Percentiles rank a stretch among this genome's conserved stretches.
Conservation (phyloP, 2,888 invertebrate genomes). For the Caenorhabditis afra region DNA sequence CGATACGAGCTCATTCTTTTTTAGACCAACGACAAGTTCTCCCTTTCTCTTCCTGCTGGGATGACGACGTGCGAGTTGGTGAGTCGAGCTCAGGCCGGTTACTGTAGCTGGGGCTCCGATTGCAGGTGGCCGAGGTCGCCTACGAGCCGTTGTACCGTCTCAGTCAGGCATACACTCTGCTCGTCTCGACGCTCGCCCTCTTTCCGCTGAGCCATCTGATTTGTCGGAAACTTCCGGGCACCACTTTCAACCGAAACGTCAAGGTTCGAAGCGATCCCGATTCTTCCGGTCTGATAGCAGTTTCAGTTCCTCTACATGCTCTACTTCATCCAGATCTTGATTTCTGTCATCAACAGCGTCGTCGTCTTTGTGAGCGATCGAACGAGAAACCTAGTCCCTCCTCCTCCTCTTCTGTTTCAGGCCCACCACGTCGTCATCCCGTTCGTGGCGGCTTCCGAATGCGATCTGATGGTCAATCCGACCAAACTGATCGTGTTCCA, state of each 20-base stretch:
- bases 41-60: too few species aligned
- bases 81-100: too few species aligned
- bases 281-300: too few species aligned
- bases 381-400: too few species aligned
- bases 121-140: not conserved
- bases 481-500: not conserved
- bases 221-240: not conserved
- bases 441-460: not conserved
- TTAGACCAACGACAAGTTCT: too few species aligned
- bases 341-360: constrained; percentile 11
- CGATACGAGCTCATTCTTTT: not conserved
- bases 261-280: not conserved
- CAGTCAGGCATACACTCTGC: constrained; percentile 8
- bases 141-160: constrained; percentile 10
- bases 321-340: constrained; percentile 20
- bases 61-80: too few species aligned
- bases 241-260: constrained; percentile 16
- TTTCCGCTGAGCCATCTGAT: constrained; percentile 3
- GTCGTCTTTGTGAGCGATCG: constrained; percentile 18
- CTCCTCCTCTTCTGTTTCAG: not conserved
- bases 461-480: constrained; percentile 23
- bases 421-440: constrained; percentile 20
- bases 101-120: too few species aligned
- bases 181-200: not conserved
- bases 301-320: constrained; percentile 21